Conservation (phyloP, 2,797 vertebrate genomes). For the Phalloptychus januarius region DNA sequence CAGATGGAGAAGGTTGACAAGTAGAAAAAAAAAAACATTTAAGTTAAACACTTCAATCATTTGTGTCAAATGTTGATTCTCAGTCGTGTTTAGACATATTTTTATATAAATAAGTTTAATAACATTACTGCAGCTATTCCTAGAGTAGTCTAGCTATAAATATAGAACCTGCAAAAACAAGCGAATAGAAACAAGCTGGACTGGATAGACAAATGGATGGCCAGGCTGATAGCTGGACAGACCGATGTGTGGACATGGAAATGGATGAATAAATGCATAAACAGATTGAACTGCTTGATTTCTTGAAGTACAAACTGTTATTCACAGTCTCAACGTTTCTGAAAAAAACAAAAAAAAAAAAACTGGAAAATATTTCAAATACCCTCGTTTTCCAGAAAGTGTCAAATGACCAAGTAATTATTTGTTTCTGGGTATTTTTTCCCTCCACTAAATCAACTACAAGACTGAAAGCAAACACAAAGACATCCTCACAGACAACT, state of each 20-base stretch:
- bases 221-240: background rate
- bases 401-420: constrained; percentile 32
- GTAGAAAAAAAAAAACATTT: background rate
- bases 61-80: background rate
- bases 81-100: background rate
- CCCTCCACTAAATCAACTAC: constrained; percentile 53
- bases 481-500: constrained; percentile 48
- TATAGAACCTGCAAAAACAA: background rate
- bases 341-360: background rate
- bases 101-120: background rate
- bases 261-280: background rate
- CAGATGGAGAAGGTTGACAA: background rate
- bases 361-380: background rate
- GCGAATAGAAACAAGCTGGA: background rate
- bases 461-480: constrained; percentile 27
- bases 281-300: background rate
- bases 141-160: background rate
- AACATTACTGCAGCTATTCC: background rate
- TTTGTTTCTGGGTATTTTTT: constrained; percentile 34
- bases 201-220: background rate
- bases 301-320: background rate
- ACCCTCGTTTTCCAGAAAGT: background rate
- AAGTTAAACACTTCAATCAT: background rate
- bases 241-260: background rate
- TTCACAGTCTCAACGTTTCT: background rate